Conservation (phyloP, 2,888 invertebrate genomes). For the Troides aeacus region DNA sequence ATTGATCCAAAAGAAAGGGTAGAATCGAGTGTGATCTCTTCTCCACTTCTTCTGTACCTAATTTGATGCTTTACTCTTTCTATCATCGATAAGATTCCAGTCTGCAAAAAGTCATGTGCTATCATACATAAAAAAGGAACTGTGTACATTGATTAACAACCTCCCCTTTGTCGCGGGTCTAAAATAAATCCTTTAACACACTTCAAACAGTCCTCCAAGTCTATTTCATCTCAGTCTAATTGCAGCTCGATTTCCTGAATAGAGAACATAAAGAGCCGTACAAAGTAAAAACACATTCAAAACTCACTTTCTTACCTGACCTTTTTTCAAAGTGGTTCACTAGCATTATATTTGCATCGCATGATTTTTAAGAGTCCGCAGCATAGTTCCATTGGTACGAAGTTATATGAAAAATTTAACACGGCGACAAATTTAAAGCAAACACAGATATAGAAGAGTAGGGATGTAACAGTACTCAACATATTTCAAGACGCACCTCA, state of each 20-base stretch:
- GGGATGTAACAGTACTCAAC: conserved; percentile 20
- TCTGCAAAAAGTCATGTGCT: no score
- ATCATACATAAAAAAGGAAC: no score
- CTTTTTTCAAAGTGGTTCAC: conserved; percentile 29
- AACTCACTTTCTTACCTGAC: conserved; percentile 35
- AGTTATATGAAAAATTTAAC: conserved; percentile 29
- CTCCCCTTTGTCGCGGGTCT: not conserved
- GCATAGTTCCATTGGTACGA: conserved; percentile 29
- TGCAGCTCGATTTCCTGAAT: not conserved
- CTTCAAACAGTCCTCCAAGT: not conserved
- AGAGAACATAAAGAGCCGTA: not conserved
- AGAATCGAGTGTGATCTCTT: no score
- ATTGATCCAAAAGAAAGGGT: no score
- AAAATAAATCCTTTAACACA: not conserved
- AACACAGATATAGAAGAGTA: conserved; percentile 20
- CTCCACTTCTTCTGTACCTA: no score
- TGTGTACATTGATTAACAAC: no score
- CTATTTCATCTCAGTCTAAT: not conserved
- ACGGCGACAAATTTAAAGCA: conserved; percentile 25
- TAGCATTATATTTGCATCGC: conserved; percentile 30
- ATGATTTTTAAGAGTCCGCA: conserved; percentile 29
- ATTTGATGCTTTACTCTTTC: no score
- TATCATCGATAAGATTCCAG: no score
- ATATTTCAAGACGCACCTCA: conserved; percentile 12
- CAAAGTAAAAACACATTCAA: not conserved